Conservation (phyloP, 2,888 invertebrate species). For the Steinernema hermaphroditum region DNA sequence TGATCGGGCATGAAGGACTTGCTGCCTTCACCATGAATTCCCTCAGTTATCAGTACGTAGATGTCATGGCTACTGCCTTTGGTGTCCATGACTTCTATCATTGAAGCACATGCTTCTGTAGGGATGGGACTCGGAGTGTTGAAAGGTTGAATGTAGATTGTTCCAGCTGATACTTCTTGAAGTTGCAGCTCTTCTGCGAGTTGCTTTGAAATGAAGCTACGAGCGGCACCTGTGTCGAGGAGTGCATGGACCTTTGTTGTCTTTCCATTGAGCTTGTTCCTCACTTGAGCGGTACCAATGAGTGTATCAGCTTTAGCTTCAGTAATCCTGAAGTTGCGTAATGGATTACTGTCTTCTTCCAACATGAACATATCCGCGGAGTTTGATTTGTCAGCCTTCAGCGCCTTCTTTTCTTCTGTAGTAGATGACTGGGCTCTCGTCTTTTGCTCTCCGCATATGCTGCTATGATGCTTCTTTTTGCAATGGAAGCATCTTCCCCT, state of each 20-base stretch:
- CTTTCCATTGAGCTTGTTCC: not conserved
- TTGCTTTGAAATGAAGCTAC: not conserved
- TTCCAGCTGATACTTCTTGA: not conserved
- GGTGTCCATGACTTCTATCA: not conserved
- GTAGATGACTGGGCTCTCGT: not conserved
- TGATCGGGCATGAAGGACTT: not conserved
- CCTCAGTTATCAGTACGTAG: not conserved
- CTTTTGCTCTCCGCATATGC: not conserved
- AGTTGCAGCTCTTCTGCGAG: not conserved
- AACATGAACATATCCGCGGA: not conserved
- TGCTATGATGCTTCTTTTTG: not conserved
- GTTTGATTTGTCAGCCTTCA: not conserved
- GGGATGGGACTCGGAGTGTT: not conserved
- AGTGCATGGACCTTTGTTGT: not conserved
- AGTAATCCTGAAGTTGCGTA: not conserved
- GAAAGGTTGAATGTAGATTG: not conserved
- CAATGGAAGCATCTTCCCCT: not conserved
- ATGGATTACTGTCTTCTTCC: not conserved
- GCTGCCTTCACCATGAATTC: not conserved
- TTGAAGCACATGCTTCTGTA: not conserved
- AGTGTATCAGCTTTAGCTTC: not conserved
- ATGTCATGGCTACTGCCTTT: not conserved
- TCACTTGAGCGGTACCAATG: not conserved
- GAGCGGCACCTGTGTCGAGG: not conserved
- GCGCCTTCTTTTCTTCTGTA: not conserved